Evolutionary conservation across 2,888 invertebrate species (phyloP).

Genomic region (Drosophila anceps): DNA sequence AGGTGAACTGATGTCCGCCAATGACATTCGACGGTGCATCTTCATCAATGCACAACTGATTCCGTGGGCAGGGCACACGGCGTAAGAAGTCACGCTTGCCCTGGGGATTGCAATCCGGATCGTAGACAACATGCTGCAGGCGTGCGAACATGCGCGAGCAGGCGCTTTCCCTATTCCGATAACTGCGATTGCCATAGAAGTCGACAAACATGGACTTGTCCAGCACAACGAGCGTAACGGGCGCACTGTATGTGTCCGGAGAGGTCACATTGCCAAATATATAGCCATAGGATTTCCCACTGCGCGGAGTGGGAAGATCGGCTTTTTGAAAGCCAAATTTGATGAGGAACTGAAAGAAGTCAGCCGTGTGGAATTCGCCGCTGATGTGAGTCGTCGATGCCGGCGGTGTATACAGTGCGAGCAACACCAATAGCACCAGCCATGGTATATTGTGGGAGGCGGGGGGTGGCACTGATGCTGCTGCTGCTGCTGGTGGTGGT

Average conservation of each 20-base stretch:
- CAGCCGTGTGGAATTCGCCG: conserved; percentile 89
- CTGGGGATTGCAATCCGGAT: conserved; percentile 90
- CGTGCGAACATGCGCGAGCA: conserved; percentile 95
- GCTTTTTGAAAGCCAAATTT: conserved; percentile 99
- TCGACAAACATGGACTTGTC: conserved; percentile 95
- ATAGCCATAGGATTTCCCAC: conserved; percentile 93
- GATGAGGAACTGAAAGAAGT: conserved; percentile 95
- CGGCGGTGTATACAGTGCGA: conserved; percentile 27
- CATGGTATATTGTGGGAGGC: conserved; percentile 30
- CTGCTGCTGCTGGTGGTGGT: conserved; percentile 5
- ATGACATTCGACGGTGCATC: conserved; percentile 94
- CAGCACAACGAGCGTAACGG: conserved; percentile 94
- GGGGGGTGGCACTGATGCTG: conserved; percentile 14
- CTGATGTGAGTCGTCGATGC: conserved; percentile 86
- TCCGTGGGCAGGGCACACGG: conserved; percentile 93
- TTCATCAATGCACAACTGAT: conserved; percentile 93
- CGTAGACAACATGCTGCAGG: conserved; percentile 93
- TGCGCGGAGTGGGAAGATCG: conserved; percentile 90
- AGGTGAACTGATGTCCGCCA: conserved; percentile 96
- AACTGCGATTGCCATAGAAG: conserved; percentile 93
- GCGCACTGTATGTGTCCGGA: conserved; percentile 87
- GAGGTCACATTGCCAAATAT: conserved; percentile 98
- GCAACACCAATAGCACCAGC: conserved; percentile 41
- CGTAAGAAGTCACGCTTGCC: conserved; percentile 90
- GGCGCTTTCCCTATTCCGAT: conserved; percentile 89